Conservation (phyloP, 2,113 vertebrate species). For the Psilopsiagon aurifrons region DNA sequence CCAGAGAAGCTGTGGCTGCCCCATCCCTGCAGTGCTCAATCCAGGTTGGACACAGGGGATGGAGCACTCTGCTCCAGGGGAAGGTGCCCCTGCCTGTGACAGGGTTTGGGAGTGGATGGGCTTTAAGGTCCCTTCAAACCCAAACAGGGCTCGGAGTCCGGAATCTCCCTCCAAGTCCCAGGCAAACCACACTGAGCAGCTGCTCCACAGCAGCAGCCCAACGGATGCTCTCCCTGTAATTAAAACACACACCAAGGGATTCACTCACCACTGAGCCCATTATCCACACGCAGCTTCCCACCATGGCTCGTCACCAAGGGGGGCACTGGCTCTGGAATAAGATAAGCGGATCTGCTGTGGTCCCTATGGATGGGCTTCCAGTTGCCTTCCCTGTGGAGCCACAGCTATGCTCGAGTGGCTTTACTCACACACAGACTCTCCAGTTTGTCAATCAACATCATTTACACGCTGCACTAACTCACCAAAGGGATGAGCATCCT, state of each 20-base stretch:
- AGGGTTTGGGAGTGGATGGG: fast-evolving
- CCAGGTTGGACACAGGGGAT: background rate
- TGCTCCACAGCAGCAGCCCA: background rate
- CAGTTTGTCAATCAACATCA: background rate
- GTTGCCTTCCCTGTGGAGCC: background rate
- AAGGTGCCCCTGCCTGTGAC: fast-evolving
- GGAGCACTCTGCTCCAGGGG: background rate
- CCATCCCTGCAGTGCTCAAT: too few relatives aligned
- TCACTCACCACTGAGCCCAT: background rate
- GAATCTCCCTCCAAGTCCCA: background rate
- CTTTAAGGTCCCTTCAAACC: background rate
- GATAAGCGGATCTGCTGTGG: background rate
- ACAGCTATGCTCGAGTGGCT: fast-evolving
- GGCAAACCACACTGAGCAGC: background rate
- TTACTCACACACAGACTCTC: background rate
- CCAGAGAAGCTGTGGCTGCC: too few relatives aligned
- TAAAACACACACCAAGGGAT: background rate
- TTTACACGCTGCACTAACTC: background rate
- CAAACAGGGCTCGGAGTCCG: background rate
- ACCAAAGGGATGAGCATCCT: background rate
- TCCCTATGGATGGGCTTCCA: background rate
- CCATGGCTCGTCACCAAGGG: fast-evolving
- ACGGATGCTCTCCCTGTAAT: background rate
- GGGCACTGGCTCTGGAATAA: too few relatives aligned
- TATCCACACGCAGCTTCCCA: background rate